Evolutionary conservation across 1,140 invertebrate species (phyloP).

Genomic region (Drosophila parabipectinata): DNA sequence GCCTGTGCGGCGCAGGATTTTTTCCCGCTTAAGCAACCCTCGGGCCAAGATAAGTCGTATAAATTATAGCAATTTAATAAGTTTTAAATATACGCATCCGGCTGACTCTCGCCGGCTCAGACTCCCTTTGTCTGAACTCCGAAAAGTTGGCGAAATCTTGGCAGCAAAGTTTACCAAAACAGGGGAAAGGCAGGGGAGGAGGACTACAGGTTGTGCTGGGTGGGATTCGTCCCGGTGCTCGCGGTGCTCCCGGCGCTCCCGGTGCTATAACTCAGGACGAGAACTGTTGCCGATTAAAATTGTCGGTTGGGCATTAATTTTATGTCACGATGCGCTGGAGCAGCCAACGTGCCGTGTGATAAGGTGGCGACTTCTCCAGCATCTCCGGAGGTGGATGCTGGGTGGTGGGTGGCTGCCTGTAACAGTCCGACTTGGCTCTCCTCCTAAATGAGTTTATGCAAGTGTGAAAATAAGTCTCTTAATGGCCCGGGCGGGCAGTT

Average conservation of each 20-base stretch:
- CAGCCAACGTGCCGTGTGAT: conserved; percentile 76
- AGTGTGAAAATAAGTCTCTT: conserved; percentile 83
- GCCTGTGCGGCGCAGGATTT: conserved; percentile 59
- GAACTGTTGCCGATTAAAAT: conserved; percentile 83
- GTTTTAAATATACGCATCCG: conserved; percentile 84
- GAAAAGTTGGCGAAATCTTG: conserved; percentile 69
- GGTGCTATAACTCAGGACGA: conserved; percentile 76
- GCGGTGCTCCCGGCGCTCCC: conserved; percentile 14
- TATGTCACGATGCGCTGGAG: conserved; percentile 77
- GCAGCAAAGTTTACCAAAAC: conserved; percentile 63
- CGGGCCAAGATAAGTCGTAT: conserved; percentile 80
- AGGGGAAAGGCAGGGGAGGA: neutral
- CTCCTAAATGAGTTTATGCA: conserved; percentile 82
- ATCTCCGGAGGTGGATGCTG: conserved; percentile 8
- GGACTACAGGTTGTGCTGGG: conserved; percentile 30
- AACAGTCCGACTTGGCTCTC: conserved; percentile 57
- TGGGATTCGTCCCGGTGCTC: conserved; percentile 6
- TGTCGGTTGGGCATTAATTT: conserved; percentile 83
- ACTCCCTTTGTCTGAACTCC: conserved; percentile 35
- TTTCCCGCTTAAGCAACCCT: conserved; percentile 63
- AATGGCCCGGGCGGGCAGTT: conserved; percentile 71
- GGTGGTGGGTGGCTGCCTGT: conserved; percentile 19
- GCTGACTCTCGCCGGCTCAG: conserved; percentile 25
- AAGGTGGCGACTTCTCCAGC: conserved; percentile 54
- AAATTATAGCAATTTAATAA: conserved; percentile 84